Base-by-base conservation (phyloP, 2,113 vertebrate genomes). In the Heliornis fulica region DNA sequence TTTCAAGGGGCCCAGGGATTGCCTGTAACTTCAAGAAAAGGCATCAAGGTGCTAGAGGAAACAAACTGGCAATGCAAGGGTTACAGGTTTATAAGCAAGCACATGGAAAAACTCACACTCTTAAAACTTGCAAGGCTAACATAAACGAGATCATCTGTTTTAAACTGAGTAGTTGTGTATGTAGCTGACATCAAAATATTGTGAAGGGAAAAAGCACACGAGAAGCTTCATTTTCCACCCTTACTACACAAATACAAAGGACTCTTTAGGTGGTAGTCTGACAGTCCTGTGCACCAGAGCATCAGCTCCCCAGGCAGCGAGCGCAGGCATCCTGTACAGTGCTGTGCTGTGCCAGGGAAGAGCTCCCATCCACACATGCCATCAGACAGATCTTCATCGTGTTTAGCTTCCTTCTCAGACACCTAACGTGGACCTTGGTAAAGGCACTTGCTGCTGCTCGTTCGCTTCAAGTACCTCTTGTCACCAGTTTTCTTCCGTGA, bases 171-270 rank as follows among this genome's bases (percentile, higher is more conserved):
- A 68, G 9, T 4, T 41, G 4, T 13, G 11, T 53, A 6, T 29
- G 46, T 10, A 50, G 7, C 41, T 32, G 43, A 20, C 13, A 40
- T 11, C 11, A 48, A n/a, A 85, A 26, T 10, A 77, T 46, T 0
- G 8, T 1, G 6, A 45, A n/a, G 9, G 2, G 28, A 43, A 31
- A 40, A 40, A 2, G 4, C 14, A 1, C 11, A 5, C 16, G 25
- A 13, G 28, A 11, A 32, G 13, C 1, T 7, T 14, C 2, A 0
- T 22, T 64, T 46, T 36, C 6, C 0, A 1, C 4, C 15, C n/a
- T 36, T n/a, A 31, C 16, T 36, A 48, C 9, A 2, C 41, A n/a
- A n/a, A n/a, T 5, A 10, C 5, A 15, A 22, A 1, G 13, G 26
- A 4, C 41, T 38, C 60, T 57, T 53, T 0, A 10, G 53, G 43